These are phyloP conservation scores for Vombatus ursinus DNA, from an alignment of 2,113 vertebrate genomes.

Conservation along the genomic window DNA sequence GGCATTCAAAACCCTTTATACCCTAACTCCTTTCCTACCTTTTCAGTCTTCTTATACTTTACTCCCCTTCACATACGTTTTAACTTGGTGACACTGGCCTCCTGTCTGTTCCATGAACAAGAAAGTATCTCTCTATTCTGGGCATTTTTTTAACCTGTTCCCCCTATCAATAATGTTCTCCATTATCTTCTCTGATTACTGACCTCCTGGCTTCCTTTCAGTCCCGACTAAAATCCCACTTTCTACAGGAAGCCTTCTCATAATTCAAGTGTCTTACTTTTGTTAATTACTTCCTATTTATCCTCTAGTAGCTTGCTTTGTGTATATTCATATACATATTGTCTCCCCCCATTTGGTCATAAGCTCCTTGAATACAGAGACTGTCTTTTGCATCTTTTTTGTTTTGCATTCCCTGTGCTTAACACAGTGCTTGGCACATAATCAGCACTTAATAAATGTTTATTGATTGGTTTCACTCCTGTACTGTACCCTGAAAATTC, in stretches of 20 bases:
- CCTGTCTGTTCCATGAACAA: not conserved
- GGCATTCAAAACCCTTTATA: not conserved
- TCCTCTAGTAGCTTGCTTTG: not conserved
- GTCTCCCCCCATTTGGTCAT: not conserved
- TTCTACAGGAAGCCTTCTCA: not conserved
- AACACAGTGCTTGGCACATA: too few species aligned
- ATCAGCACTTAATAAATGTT: too few species aligned
- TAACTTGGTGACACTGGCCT: not conserved
- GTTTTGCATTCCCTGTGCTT: not conserved
- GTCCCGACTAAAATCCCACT: not conserved
- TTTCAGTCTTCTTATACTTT: not conserved
- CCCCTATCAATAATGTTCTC: not conserved
- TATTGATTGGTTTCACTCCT: not conserved
- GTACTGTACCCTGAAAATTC: not conserved
- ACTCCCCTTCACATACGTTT: not conserved
- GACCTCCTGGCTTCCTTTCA: too few species aligned
- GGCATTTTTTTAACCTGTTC: not conserved
- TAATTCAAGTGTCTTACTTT: not conserved
- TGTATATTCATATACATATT: not conserved
- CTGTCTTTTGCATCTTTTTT: not conserved
- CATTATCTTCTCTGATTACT: not conserved
- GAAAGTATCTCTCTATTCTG: not conserved
- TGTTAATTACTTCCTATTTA: not conserved
- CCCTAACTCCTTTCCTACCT: not conserved
- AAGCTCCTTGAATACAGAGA: not conserved